Conservation (phyloP, 1,140 invertebrate species). For the Fopius arisanus region DNA sequence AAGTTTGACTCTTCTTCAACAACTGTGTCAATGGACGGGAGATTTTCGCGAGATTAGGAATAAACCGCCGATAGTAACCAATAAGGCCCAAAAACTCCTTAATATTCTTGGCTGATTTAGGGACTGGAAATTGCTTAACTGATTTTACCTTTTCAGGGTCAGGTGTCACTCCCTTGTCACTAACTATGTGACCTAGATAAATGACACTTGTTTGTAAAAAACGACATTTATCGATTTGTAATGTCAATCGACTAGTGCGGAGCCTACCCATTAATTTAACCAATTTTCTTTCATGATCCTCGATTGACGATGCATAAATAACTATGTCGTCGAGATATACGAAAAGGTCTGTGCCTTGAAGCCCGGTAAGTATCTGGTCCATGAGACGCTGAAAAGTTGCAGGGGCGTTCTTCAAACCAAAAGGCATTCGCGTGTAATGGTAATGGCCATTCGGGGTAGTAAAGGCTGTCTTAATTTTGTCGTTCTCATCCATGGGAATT, state of each 20-base stretch:
- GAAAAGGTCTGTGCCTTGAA: not conserved
- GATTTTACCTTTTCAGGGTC: conserved; percentile 42
- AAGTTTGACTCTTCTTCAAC: no score
- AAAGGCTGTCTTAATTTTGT: not conserved
- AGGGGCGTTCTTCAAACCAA: not conserved
- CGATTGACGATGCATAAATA: conserved; percentile 42
- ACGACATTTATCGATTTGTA: no score
- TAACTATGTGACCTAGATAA: conserved; percentile 48
- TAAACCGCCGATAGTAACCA: conserved; percentile 52
- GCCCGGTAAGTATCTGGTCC: conserved; percentile 31
- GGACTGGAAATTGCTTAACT: conserved; percentile 45
- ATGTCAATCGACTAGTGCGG: no score
- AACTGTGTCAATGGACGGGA: conserved; percentile 39
- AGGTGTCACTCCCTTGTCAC: conserved; percentile 31
- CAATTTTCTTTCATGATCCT: conserved; percentile 52
- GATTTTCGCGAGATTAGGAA: conserved; percentile 44
- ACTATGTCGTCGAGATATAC: conserved; percentile 20
- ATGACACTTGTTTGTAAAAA: conserved; percentile 35
- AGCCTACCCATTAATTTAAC: conserved; percentile 48
- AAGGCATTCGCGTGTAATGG: not conserved
- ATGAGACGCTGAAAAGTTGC: not conserved
- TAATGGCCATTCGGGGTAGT: not conserved
- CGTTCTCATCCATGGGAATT: not conserved
- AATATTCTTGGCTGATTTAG: conserved; percentile 39
- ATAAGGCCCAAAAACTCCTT: conserved; percentile 50